phyloP scores from a whole-genome alignment of 2,888 invertebrate species.

The Labia minor region DNA sequence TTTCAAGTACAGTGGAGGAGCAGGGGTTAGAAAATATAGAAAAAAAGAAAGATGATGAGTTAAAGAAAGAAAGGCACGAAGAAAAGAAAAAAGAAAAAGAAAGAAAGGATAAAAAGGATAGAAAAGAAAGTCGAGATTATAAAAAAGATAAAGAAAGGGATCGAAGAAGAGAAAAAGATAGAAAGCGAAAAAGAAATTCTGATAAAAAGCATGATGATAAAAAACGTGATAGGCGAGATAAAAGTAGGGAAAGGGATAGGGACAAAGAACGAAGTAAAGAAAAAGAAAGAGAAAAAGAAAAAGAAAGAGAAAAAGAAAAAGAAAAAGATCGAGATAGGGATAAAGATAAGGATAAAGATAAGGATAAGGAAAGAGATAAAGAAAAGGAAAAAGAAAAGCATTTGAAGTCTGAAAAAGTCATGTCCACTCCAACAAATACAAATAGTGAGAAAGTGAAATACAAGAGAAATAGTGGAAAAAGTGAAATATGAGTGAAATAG shows the following conservation, averaged over 20 bases:
- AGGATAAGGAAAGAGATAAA: conserved; percentile 26
- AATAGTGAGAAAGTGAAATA: too few species aligned
- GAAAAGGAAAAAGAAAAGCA: conserved; percentile 27
- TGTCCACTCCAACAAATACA: conserved; percentile 31
- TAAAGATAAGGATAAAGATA: too few species aligned
- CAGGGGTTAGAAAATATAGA: conserved; percentile 24
- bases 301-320: conserved; percentile 27
- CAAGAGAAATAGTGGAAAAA: too few species aligned
- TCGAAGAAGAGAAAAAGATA: conserved; percentile 27
- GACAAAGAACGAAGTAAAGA: conserved; percentile 30
- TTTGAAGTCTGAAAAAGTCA: conserved; percentile 29
- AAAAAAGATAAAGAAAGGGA: conserved; percentile 24
- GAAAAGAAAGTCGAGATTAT: conserved; percentile 21
- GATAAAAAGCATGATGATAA: conserved; percentile 30
- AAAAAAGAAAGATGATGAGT: conserved; percentile 30
- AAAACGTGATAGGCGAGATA: conserved; percentile 28
- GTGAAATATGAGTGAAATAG: too few species aligned
- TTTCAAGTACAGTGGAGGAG: conserved; percentile 30
- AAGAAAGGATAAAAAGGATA: conserved; percentile 23
- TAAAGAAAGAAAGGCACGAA: conserved; percentile 25
- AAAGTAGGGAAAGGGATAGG: conserved; percentile 26
- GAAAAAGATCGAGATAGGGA: too few species aligned
- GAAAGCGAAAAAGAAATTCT: conserved; percentile 28
- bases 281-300: conserved; percentile 29
- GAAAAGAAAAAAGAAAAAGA: conserved; percentile 24